Conservation (phyloP, 2,113 vertebrate species). For the Donacobius atricapilla region DNA sequence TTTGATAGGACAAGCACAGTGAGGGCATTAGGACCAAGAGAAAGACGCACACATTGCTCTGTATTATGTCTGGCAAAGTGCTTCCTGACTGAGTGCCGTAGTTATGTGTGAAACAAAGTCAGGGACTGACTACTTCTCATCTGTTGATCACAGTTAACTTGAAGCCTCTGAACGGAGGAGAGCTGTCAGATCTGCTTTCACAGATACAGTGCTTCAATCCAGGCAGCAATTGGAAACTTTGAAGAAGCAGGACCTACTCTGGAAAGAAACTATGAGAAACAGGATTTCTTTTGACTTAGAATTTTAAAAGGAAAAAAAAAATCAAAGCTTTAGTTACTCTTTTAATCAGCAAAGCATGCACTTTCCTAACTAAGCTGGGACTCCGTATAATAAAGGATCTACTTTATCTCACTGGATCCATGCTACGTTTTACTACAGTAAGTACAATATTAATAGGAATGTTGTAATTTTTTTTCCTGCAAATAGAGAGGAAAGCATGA, state of each 20-base stretch:
- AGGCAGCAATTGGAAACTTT: conserved; percentile 32
- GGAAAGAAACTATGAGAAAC: conserved; percentile 39
- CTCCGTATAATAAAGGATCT: not conserved
- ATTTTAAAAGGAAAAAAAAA: not conserved
- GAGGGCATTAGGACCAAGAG: conserved; percentile 81
- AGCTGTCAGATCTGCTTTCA: conserved; percentile 54
- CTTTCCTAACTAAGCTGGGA: not conserved
- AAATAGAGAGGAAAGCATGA: conserved; percentile 23
- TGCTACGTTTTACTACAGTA: conserved; percentile 31
- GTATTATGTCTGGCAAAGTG: conserved; percentile 73
- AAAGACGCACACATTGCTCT: conserved; percentile 46
- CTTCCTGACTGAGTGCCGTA: conserved; percentile 56
- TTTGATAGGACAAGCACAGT: conserved; percentile 62
- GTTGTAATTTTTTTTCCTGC: not conserved
- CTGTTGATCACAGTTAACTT: conserved; percentile 74
- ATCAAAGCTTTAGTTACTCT: not conserved
- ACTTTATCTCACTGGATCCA: conserved; percentile 35
- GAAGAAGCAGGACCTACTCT: not conserved
- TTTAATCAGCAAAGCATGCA: not conserved
- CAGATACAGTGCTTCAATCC: not conserved
- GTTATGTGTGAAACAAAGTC: conserved; percentile 72
- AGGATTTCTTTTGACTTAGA: not conserved
- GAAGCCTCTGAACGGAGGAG: conserved; percentile 51
- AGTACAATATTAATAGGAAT: conserved; percentile 36
- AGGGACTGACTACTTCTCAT: conserved; percentile 71